These are phyloP conservation scores for Ligdia adustata DNA, from an alignment of 2,888 invertebrate species.

Conservation along the genomic window DNA sequence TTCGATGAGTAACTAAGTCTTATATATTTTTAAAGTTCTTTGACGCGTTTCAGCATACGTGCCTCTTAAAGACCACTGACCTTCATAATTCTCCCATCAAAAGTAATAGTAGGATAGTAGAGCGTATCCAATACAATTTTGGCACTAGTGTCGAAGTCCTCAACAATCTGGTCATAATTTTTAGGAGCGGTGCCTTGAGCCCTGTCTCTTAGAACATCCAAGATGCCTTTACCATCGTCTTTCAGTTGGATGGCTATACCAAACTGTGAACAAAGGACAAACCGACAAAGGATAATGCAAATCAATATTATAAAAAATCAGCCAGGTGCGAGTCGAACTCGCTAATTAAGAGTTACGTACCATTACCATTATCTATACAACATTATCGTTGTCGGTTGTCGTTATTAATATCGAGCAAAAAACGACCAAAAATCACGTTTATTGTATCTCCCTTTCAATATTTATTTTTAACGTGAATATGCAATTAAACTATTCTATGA, in stretches of 20 bases:
- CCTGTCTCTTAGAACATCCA: conserved; percentile 63
- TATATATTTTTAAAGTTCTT: no score
- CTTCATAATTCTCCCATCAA: conserved; percentile 73
- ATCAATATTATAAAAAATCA: no score
- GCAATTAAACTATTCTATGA: no score
- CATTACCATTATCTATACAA: no score
- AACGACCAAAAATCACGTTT: no score
- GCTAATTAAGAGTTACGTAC: no score
- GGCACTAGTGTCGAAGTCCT: conserved; percentile 76
- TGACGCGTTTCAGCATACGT: no score
- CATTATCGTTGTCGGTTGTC: no score
- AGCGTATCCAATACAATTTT: conserved; percentile 68
- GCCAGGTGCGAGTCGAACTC: not conserved
- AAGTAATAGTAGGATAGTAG: conserved; percentile 75
- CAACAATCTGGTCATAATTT: conserved; percentile 57
- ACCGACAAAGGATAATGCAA: conserved; percentile 12
- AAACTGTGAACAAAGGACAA: conserved; percentile 60
- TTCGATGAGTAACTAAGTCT: no score
- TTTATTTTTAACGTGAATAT: no score
- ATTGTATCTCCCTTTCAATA: no score
- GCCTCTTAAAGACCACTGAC: conserved; percentile 50
- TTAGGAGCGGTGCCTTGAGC: conserved; percentile 42
- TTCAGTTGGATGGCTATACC: conserved; percentile 69
- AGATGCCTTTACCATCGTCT: conserved; percentile 71
- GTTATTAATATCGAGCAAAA: no score